phyloP scores from a whole-genome alignment of 2,888 invertebrate genomes.

The Eudemis profundana region DNA sequence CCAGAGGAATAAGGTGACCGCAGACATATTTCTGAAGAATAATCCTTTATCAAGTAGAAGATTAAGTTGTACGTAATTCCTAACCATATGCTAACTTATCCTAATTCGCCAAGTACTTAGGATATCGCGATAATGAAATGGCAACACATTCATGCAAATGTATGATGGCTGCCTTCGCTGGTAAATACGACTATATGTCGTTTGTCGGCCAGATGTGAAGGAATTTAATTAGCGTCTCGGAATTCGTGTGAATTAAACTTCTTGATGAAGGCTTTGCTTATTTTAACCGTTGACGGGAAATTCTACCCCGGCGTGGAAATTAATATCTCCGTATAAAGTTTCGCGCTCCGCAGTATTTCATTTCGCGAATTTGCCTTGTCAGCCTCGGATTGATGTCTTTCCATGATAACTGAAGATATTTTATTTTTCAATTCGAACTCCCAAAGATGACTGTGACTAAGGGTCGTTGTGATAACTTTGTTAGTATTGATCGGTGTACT shows the following conservation, averaged over 20 bases:
- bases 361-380: conserved; percentile 53
- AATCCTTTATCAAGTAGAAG: no score
- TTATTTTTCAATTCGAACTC: conserved; percentile 31
- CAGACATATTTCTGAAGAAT: no score
- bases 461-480: conserved; percentile 14
- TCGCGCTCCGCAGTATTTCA: conserved; percentile 50
- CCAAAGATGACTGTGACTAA: conserved; percentile 26
- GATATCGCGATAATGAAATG: not conserved
- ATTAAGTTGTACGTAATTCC: no score
- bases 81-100: not conserved
- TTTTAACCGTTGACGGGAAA: conserved; percentile 58
- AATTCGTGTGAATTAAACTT: conserved; percentile 67
- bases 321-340: conserved; percentile 52
- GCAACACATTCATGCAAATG: conserved; percentile 14
- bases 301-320: conserved; percentile 50
- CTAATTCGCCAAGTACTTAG: not conserved
- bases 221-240: conserved; percentile 76
- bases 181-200: not conserved
- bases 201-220: conserved; percentile 52
- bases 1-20: no score
- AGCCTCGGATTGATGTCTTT: conserved; percentile 50
- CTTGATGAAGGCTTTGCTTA: conserved; percentile 60
- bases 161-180: conserved; percentile 1
- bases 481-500: conserved; percentile 15
- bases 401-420: conserved; percentile 33